Evolutionary conservation across 2,797 vertebrate species (phyloP).

Genomic region (Paratrypauchen microcephalus): DNA sequence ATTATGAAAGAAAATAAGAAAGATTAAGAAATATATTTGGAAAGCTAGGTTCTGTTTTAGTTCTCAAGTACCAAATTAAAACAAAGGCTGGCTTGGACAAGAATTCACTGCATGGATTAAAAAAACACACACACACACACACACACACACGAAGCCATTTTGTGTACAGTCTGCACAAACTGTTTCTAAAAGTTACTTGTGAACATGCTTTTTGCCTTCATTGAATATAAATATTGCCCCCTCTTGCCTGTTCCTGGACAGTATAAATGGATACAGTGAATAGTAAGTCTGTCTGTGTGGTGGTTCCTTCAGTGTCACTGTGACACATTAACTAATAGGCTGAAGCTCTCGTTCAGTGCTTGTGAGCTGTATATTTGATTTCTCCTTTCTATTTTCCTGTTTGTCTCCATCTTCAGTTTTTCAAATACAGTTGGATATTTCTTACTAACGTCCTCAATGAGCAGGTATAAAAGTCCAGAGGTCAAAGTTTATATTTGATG

Average conservation of each 20-base stretch:
- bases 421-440: conserved; percentile 23
- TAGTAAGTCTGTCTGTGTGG: conserved; percentile 17
- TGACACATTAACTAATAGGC: conserved; percentile 68
- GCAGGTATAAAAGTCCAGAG: background rate
- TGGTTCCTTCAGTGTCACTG: conserved; percentile 32
- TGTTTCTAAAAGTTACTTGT: no score
- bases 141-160: no score
- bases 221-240: background rate
- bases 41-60: no score
- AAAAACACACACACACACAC: no score
- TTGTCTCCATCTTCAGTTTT: conserved; percentile 4
- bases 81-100: no score
- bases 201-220: background rate
- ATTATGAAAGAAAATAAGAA: no score
- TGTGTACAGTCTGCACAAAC: background rate
- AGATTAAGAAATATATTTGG: no score
- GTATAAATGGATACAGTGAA: conserved; percentile 36
- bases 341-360: conserved; percentile 15
- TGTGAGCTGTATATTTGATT: conserved; percentile 18
- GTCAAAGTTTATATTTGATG: conserved; percentile 51
- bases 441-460: conserved; percentile 9
- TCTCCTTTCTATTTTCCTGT: background rate
- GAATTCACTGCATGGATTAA: no score
- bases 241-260: conserved; percentile 26
- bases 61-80: no score